Base-by-base conservation (phyloP, 2,888 invertebrate genomes). In the Acronicta aceris region DNA sequence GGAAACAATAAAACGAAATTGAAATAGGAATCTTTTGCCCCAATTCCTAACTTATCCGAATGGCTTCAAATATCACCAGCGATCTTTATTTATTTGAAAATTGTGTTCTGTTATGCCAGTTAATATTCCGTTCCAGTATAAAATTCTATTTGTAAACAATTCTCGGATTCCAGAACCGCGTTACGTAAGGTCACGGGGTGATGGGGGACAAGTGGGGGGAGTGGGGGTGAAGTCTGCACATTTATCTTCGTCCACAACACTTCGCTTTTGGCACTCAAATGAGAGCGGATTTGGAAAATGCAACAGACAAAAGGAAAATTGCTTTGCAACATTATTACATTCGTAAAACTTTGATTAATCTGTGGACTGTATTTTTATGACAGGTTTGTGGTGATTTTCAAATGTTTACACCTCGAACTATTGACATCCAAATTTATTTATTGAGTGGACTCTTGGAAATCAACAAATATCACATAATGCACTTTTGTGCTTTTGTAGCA, bases 191-290 rank as follows among this genome's bases (percentile, higher is more conserved):
- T 55, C 47, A 49, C 16, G 41, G 41, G 38, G 27, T 43, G n/a
- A 10, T 6, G 16, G 16, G 40, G 9, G 40, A 15, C 7, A 21
- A 15, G 30, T 9, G 7, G 10, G 30, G 38, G 48, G 15, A 3
- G 25, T 7, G 21, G 21, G 21, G 27, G 21, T 16, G 17, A 43
- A 38, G 41, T 48, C 47, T 57, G 36, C 38, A 64, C 76, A 72
- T 76, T 70, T 58, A 64, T 76, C 70, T 70, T 70, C 61, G 63
- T 75, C 73, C 45, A 42, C 49, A 69, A 59, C 69, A 63, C 63
- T 59, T 43, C 72, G 16, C 65, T 61, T 52, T 58, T 55, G 61
- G 56, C 63, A 72, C 60, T 64, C 54, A 63, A 55, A 72, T 65
- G 72, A 72, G 59, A 52, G 45, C 46, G 57, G 70, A 59, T 72